A percentile compares a stretch with the other conserved stretches of the same genome.
Evolutionary conservation across 2,113 vertebrate species (phyloP).

Genomic region (Notarius quadriscutis): DNA sequence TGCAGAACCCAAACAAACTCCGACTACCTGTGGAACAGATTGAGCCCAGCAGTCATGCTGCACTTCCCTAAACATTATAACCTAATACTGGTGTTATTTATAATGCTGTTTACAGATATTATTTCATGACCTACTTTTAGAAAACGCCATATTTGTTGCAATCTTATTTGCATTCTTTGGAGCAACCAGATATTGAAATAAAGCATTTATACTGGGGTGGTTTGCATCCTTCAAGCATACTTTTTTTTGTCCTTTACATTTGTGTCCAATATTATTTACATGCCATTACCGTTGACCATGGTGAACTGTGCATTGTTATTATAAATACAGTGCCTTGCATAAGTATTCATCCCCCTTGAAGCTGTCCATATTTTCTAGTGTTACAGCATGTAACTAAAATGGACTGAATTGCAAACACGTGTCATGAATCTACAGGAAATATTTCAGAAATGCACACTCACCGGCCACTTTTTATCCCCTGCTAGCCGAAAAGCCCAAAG

Average conservation of each 20-base stretch:
- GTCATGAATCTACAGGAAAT: too few species aligned
- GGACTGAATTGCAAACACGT: too few species aligned
- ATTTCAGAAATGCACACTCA: too few species aligned
- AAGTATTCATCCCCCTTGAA: too few species aligned
- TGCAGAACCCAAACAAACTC: constrained; percentile 76
- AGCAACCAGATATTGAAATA: constrained; percentile 41
- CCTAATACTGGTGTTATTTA: constrained; percentile 2
- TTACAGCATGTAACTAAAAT: too few species aligned
- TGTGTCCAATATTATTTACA: not conserved
- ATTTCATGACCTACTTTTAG: constrained; percentile 9
- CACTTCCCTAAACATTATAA: constrained; percentile 25
- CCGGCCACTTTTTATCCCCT: too few species aligned
- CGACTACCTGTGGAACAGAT: constrained; percentile 78
- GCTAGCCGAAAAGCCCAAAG: too few species aligned
- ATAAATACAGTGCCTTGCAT: too few species aligned
- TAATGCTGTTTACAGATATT: constrained; percentile 8
- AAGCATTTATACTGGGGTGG: constrained; percentile 13
- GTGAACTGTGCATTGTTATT: too few species aligned
- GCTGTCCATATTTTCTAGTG: too few species aligned
- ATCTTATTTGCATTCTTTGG: constrained; percentile 37
- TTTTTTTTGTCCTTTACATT: not conserved
- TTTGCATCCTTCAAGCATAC: not conserved
- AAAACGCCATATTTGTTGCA: constrained; percentile 23
- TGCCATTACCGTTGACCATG: too few species aligned
- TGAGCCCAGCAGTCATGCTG: constrained; percentile 23